Percentiles rank a stretch among this genome's conserved stretches.
These are phyloP conservation scores for Corynorhinus townsendii DNA, from an alignment of 2,113 vertebrate genomes.

Conservation along the genomic window DNA sequence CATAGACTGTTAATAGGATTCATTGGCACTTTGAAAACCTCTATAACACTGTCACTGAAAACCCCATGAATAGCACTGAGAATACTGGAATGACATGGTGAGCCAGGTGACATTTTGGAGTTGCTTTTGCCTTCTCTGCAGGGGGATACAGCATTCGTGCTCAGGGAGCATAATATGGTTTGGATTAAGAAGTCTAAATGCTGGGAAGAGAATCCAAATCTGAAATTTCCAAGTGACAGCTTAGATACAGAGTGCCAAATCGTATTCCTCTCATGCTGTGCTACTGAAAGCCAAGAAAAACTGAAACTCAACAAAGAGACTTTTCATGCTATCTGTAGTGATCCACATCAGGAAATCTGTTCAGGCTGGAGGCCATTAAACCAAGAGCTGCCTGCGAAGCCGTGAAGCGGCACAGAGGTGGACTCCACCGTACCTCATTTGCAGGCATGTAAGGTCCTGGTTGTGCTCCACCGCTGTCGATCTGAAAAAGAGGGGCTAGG, in stretches of 20 bases:
- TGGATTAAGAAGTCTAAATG: slow-evolving; percentile 71
- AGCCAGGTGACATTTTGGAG: slow-evolving; percentile 34
- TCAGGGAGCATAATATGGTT: slow-evolving; percentile 51
- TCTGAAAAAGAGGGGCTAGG: not conserved
- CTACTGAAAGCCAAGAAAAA: slow-evolving; percentile 76
- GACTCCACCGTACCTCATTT: not conserved
- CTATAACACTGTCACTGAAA: slow-evolving; percentile 5
- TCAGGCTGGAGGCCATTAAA: slow-evolving; percentile 52
- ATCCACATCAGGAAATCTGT: slow-evolving; percentile 50
- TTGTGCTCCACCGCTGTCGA: slow-evolving; percentile 2
- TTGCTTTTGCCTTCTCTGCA: slow-evolving; percentile 10
- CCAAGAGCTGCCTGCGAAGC: not conserved
- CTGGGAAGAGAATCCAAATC: slow-evolving; percentile 61
- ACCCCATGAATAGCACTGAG: not conserved
- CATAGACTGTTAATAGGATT: slow-evolving; percentile 36
- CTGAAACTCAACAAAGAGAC: slow-evolving; percentile 68
- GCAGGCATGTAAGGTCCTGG: not conserved
- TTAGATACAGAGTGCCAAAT: slow-evolving; percentile 55
- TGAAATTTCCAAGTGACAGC: slow-evolving; percentile 75
- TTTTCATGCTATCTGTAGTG: slow-evolving; percentile 71
- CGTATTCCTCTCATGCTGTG: slow-evolving; percentile 53
- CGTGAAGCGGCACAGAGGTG: not conserved
- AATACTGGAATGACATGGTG: not conserved
- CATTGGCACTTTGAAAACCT: slow-evolving; percentile 19
- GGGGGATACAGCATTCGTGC: slow-evolving; percentile 30